Base-by-base conservation (phyloP, 2,797 vertebrate species). In the Loriculus beryllinus region DNA sequence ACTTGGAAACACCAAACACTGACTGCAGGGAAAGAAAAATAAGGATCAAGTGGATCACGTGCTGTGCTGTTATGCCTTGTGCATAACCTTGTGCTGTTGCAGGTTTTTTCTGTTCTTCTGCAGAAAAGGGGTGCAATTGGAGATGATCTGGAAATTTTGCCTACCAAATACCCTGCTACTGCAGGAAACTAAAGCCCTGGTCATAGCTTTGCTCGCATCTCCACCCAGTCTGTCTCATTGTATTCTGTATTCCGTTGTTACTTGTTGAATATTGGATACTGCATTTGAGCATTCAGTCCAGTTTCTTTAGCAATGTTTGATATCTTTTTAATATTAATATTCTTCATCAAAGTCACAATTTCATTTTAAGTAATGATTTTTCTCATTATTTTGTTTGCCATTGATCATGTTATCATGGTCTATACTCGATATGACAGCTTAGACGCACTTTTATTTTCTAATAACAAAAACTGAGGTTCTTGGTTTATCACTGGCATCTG, bases 391-490 rank as follows among this genome's bases (percentile, higher is more conserved):
- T 80, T 64, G 69, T 82, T 39, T 81, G 72, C 57, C 72, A 64
- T 75, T 77, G 65, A 76, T 94, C 39, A 17, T 31, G 8, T 69
- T 94, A 82, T 77, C 68, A 10, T 19, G 35, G 22, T 85, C 74
- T 92, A 22, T 33, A 49, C 29, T 85, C 0, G 0, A 23, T 82
- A 37, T 37, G 83, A 85, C 76, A 91, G 65, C 71, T 62, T 56
- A 75, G 87, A 72, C 96, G 87, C 15, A n/a, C 85, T 88, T 92
- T 71, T 92, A 52, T 91, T 91, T 90, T 90, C 49, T 65, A 64
- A 87, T 93, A 95, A 92, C 87, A 62, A 92, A 89, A 95, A 71
- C 49, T 26, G 75, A 87, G 57, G 10, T 85, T 91, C 72, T 91
- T 9, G 4, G 26, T 43, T 59, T 94, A 92, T 96, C 14, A 0